Evolutionary conservation across 2,888 invertebrate genomes (phyloP), one percentile per base, ranked within the genome.

Genomic region (Scotopteryx bipunctaria): DNA sequence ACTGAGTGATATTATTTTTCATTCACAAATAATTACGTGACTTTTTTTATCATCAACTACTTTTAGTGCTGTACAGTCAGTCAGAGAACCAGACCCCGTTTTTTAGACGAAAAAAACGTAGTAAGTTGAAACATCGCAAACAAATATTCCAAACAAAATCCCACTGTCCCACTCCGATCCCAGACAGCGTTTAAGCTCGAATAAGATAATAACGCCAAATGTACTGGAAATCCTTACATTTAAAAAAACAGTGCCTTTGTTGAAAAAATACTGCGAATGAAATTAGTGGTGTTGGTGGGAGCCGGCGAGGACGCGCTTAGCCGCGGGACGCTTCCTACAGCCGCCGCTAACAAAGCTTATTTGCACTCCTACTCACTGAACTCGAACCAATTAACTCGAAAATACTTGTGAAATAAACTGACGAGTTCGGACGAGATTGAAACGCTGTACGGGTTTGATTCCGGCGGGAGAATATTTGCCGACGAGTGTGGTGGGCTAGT

Each of bases 331-430:
- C 49, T 56, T 51, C 57, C 58, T 61, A 55, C 61, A 53, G 63
- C 54, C 55, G 45, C 62, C 57, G 43, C 69, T 78, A 78, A 83
- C 80, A 73, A 83, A 81, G 82, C 81, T 81, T 81, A 81, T 83
- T 81, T 76, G 69, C 31, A 41, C 51, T 49, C 15, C 33, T 73
- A 78, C 78, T 51, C 52, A 1, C 2, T 42, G 2, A 57, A 57
- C 58, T 71, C 73, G 73, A 69, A 46, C 2, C 0, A 19, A 42
- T 14, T 5, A 9, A 27, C 9, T 27, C n/a, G n/a, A n/a, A n/a
- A n/a, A n/a, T n/a, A n/a, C n/a, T n/a, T n/a, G n/a, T n/a, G n/a
- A n/a, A n/a, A n/a, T n/a, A n/a, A n/a, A n/a, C n/a, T n/a, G n/a
- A n/a, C n/a, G n/a, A n/a, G n/a, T n/a, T n/a, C n/a, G n/a, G n/a